Conservation (phyloP, 37 sponge, comb jelly and placozoan genomes). For the Beroe forskalii region DNA sequence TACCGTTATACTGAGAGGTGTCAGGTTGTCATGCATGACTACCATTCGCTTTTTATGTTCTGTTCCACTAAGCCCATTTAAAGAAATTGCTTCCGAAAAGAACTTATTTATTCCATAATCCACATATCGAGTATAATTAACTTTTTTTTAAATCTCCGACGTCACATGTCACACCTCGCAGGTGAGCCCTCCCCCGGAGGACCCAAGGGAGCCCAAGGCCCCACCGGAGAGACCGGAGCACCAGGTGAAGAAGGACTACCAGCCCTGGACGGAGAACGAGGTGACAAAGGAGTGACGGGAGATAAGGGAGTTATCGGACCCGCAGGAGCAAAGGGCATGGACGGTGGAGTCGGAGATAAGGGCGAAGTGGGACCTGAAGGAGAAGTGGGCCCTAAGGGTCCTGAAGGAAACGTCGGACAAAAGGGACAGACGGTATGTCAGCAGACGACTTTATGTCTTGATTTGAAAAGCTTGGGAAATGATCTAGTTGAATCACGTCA, state of each 20-base stretch:
- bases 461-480: too few species aligned
- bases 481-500: too few species aligned
- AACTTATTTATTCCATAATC: too few species aligned
- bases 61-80: too few species aligned
- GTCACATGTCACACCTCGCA: too few species aligned
- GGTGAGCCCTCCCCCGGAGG: constrained; percentile 1
- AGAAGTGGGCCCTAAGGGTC: neutral
- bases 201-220: neutral
- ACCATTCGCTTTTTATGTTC: too few species aligned
- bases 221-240: neutral
- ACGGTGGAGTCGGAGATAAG: neutral
- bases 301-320: neutral
- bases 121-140: too few species aligned
- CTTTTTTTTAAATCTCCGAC: too few species aligned
- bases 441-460: too few species aligned
- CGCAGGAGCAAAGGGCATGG: neutral
- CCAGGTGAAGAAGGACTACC: neutral
- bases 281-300: neutral
- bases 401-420: neutral
- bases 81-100: too few species aligned
- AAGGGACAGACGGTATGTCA: neutral
- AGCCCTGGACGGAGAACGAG: neutral
- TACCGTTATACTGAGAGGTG: neutral
- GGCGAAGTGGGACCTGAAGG: neutral
- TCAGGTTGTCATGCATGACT: neutral